Evolutionary conservation across 2,888 invertebrate species (phyloP), one percentile per base, ranked within the genome.

Genomic region (Apotomis turbidana): DNA sequence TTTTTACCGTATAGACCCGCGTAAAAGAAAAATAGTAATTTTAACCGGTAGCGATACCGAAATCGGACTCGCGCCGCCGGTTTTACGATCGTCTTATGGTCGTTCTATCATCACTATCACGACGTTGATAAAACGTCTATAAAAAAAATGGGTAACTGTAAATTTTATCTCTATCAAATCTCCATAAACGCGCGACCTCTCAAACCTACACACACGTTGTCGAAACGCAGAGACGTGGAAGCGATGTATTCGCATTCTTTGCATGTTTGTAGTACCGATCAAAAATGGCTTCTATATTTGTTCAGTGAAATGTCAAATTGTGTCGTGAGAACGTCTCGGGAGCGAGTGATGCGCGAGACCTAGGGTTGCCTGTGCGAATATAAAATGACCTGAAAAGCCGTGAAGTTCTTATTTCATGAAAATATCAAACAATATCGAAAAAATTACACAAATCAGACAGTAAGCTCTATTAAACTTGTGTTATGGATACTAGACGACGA

Each of bases 261-360:
- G 80, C 83, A 80, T 86, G 79, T 83, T 81, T 84, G 76, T 75
- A 76, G 80, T 82, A 82, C 80, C 86, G 88, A 86, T 85, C 83
- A 81, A 90, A 92, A 89, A 89, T 90, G 88, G 87, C 90, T 90
- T 91, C 87, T 89, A 90, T 90, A 88, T 90, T 89, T 90, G 90
- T 85, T 89, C 87, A 88, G 86, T 87, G 90, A 91, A 93, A 91
- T 90, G 91, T 91, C 91, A 93, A 87, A 93, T 90, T 88, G 81
- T 89, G 88, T 91, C 90, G 90, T 91, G 90, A 90, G 90, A 91
- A 90, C 83, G 81, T 84, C 85, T 80, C 81, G 79, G 82, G 82
- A 83, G 86, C 82, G 84, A 84, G 85, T 85, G 88, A 86, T 80
- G 78, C 60, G 83, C 83, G 82, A 81, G 76, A 79, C 41, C n/a